Percentiles rank a stretch among this genome's conserved stretches.
Conservation (phyloP, 2,113 vertebrate species). For the Chionis minor region DNA sequence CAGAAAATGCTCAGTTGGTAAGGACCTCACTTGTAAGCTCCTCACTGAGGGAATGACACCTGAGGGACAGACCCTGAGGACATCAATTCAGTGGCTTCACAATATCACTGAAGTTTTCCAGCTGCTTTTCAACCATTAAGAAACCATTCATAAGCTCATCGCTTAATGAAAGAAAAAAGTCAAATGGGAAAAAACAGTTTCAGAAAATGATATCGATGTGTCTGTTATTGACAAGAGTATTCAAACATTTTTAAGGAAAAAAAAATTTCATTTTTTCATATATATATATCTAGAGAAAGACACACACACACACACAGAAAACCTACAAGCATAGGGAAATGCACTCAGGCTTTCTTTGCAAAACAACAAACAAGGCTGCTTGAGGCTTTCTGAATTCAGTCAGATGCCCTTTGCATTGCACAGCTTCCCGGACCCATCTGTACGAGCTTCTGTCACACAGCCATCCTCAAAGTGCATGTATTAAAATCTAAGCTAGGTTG, state of each 20-base stretch:
- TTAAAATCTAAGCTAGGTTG: conserved; percentile 55
- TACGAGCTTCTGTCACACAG: conserved; percentile 46
- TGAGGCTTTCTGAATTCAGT: neutral
- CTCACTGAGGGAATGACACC: neutral
- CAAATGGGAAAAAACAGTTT: accelerated
- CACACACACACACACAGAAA: neutral
- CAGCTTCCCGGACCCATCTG: conserved; percentile 40
- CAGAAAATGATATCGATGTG: neutral
- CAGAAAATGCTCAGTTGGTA: neutral
- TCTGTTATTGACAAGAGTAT: neutral
- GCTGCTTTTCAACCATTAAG: conserved; percentile 7
- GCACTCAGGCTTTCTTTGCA: neutral
- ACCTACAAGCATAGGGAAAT: neutral
- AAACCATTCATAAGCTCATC: neutral
- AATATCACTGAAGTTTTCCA: neutral
- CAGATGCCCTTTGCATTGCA: conserved; percentile 21
- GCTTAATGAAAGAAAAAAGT: neutral
- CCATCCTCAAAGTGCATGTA: conserved; percentile 64
- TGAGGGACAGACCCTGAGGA: neutral
- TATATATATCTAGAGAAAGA: neutral
- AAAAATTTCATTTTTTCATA: neutral
- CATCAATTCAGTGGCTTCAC: neutral
- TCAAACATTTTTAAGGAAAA: neutral
- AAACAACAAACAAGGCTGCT: neutral
- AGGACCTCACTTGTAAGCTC: neutral